These are phyloP conservation scores for Phaetusa simplex DNA, from an alignment of 2,113 vertebrate genomes.

Conservation along the genomic window DNA sequence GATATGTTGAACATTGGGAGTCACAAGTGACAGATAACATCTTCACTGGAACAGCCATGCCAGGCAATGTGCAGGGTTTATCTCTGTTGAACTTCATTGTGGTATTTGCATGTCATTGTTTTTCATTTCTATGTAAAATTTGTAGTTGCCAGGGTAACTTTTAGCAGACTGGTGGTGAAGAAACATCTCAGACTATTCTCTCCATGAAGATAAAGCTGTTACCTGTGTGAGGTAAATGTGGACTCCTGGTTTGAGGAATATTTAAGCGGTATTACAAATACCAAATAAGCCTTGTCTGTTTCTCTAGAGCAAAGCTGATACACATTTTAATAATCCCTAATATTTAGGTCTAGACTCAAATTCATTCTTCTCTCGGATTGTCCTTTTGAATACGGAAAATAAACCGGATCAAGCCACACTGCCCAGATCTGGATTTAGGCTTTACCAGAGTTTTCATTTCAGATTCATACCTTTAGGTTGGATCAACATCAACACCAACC, in stretches of 20 bases:
- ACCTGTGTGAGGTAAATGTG: neutral
- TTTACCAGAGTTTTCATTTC: neutral
- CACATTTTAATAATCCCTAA: neutral
- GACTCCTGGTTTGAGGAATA: neutral
- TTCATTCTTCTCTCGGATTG: neutral
- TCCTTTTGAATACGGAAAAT: neutral
- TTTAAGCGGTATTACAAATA: neutral
- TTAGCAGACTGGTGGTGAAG: neutral
- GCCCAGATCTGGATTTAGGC: neutral
- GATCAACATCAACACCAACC: neutral
- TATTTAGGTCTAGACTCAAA: neutral
- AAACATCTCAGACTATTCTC: neutral
- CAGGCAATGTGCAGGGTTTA: neutral
- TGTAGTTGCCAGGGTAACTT: neutral
- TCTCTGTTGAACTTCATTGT: neutral
- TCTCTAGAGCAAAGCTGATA: neutral
- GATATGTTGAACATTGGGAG: neutral
- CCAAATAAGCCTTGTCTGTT: neutral
- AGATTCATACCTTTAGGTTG: neutral
- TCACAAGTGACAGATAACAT: neutral
- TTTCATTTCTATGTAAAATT: neutral
- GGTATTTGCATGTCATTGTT: neutral
- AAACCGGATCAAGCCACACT: neutral
- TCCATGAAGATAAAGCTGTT: neutral
- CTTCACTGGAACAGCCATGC: neutral